Evolutionary conservation across 2,888 invertebrate genomes (phyloP), one percentile per base, ranked within the genome.

Genomic region (Caenorhabditis panamensis): DNA sequence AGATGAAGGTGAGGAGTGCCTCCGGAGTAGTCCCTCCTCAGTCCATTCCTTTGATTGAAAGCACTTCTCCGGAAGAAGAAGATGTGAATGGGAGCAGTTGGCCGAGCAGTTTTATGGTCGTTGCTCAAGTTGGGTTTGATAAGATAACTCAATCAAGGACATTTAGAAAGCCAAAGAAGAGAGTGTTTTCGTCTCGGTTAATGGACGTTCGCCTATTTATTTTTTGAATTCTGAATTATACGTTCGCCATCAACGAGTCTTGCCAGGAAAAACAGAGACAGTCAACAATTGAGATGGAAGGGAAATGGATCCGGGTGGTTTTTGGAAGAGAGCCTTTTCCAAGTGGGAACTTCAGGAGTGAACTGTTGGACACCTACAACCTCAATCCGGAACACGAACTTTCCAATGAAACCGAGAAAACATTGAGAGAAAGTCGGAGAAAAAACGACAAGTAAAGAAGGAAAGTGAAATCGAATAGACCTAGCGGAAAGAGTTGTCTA

Each of bases 1-100:
- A 53, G 54, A 47, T 47, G 47, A 47, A 51, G 51, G 26, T 22
- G 24, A 9, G 6, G 4, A 13, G 16, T 13, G 51, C 6, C 18
- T 5, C 44, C 13, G 16, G 6, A 49, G 49, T 20, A 51, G 22
- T 51, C 51, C 5, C 51, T 24, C 22, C 24, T 24, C 22, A 54
- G 9, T 73, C 36, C 58, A 73, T 73, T 51, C 44, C 41, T 73
- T 58, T 73, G 73, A 73, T 73, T 73, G 73, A 66, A 64, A 58
- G 64, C 64, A 72, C 37, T 63, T 16, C 47, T 56, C 63, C 71
- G 71, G 71, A 72, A 63, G 41, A 41, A 41, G 31, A 31, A 41
- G 36, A 54, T 37, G 44, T 61, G 69, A 61, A 69, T 69, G 61
- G 49, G 31, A 31, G 31, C 31, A 31, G n/a, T n/a, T n/a, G n/a